Conservation (phyloP, 37 sponge, comb jelly and placozoan species). For the Trichoplax adhaerens region DNA sequence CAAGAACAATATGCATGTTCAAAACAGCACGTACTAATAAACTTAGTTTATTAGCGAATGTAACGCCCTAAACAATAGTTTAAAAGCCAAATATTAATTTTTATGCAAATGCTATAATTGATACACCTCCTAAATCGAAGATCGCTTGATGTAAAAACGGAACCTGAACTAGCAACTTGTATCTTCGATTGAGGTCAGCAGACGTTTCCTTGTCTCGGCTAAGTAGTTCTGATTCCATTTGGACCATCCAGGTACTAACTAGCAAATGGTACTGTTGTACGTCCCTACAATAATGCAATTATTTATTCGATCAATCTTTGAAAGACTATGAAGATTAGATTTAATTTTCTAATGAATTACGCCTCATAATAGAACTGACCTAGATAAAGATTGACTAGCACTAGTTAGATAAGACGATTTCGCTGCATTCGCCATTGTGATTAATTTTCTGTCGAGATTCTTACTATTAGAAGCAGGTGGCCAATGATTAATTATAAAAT, state of each 20-base stretch:
- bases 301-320: neutral
- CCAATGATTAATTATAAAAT: conserved; percentile 24
- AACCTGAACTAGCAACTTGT: too few species aligned
- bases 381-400: conserved; percentile 32
- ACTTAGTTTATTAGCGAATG: neutral
- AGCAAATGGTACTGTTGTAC: conserved; percentile 44
- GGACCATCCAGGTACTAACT: conserved; percentile 61
- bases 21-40: conserved; percentile 4
- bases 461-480: conserved; percentile 35
- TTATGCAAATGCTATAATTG: too few species aligned
- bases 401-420: conserved; percentile 32
- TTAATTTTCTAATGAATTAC: neutral
- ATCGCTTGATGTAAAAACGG: too few species aligned
- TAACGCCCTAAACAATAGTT: too few species aligned
- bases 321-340: neutral
- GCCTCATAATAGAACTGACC: conserved; percentile 9
- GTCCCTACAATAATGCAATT: conserved; percentile 1
- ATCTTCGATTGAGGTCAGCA: neutral
- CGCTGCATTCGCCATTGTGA: conserved; percentile 7
- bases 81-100: too few species aligned
- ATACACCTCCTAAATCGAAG: too few species aligned
- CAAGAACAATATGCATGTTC: conserved; percentile 43
- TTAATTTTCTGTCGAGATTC: conserved; percentile 69
- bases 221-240: conserved; percentile 50
- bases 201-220: conserved; percentile 9